These are phyloP conservation scores for Andricus grossulariae DNA, from an alignment of 1,140 invertebrate genomes.

Conservation along the genomic window DNA sequence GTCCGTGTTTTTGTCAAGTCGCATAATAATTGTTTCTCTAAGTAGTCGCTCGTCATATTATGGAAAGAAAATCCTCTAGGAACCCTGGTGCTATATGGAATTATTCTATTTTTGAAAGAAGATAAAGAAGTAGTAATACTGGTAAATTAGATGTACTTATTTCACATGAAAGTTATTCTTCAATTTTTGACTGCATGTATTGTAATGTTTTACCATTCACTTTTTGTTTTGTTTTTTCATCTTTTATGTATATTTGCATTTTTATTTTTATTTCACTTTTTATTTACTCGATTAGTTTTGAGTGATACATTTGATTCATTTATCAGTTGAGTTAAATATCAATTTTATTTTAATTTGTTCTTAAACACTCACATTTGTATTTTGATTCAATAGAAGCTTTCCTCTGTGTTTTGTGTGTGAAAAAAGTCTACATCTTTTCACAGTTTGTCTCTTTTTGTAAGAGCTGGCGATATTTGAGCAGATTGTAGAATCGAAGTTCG, in stretches of 20 bases:
- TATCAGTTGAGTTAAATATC: neutral
- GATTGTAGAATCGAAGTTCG: slow-evolving; percentile 40
- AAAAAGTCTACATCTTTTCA: slow-evolving; percentile 35
- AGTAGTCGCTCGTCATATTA: slow-evolving; percentile 29
- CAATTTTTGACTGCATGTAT: slow-evolving; percentile 5
- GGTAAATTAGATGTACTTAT: slow-evolving; percentile 58
- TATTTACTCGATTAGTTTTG: neutral
- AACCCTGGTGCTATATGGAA: slow-evolving; percentile 75
- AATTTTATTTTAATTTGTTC: slow-evolving; percentile 3
- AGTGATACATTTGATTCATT: slow-evolving; percentile 21
- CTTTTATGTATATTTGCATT: slow-evolving; percentile 12
- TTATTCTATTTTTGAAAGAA: slow-evolving; percentile 68
- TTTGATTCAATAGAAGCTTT: slow-evolving; percentile 18
- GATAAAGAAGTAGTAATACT: slow-evolving; percentile 58
- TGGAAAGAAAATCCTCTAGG: slow-evolving; percentile 46
- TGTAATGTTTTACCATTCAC: neutral
- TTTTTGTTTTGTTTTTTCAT: slow-evolving; percentile 3
- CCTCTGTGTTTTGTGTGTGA: slow-evolving; percentile 15
- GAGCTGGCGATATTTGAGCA: neutral
- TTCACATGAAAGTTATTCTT: slow-evolving; percentile 35
- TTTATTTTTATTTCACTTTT: slow-evolving; percentile 1
- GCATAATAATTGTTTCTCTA: slow-evolving; percentile 29
- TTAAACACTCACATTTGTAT: slow-evolving; percentile 6
- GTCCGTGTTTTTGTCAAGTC: slow-evolving; percentile 15
- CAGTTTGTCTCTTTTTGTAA: slow-evolving; percentile 38